Percentiles rank a stretch among this genome's conserved stretches.
Evolutionary conservation across 1,140 invertebrate genomes (phyloP).

Genomic region (Neomicropteryx cornuta): DNA sequence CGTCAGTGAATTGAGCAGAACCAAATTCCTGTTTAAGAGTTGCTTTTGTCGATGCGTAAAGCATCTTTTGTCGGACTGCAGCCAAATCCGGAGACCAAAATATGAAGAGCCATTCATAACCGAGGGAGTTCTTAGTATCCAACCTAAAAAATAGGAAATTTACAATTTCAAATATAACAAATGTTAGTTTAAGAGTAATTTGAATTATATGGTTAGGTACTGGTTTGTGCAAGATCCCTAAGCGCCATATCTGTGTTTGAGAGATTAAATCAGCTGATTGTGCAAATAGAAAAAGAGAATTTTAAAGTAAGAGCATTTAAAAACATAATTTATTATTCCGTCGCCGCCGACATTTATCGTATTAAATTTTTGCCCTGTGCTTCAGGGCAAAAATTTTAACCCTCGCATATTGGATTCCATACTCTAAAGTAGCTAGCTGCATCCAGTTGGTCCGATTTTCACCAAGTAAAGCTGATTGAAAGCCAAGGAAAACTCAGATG

Average conservation of each 20-base stretch:
- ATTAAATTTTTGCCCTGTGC: no score
- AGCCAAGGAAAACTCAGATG: no score
- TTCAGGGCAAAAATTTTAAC: no score
- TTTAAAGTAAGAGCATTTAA: slow-evolving; percentile 1
- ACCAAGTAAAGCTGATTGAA: no score
- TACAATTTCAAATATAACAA: background rate
- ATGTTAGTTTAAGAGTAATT: background rate
- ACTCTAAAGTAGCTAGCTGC: no score
- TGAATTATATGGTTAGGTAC: background rate
- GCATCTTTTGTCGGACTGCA: slow-evolving; percentile 90
- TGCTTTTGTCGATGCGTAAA: slow-evolving; percentile 97
- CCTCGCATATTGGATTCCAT: no score
- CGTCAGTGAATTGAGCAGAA: slow-evolving; percentile 85
- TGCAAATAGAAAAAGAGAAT: background rate
- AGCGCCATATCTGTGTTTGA: background rate
- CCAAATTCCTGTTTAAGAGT: slow-evolving; percentile 97
- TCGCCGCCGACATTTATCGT: no score
- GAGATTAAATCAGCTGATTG: background rate
- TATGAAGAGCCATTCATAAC: slow-evolving; percentile 90
- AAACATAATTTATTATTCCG: background rate
- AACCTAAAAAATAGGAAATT: slow-evolving; percentile 42
- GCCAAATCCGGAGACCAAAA: slow-evolving; percentile 91
- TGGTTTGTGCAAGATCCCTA: background rate
- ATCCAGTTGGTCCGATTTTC: no score
- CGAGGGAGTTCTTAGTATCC: slow-evolving; percentile 64